Evolutionary conservation across 2,797 vertebrate species (phyloP), one percentile per base, ranked within the genome.

Genomic region (Echiichthys vipera): DNA sequence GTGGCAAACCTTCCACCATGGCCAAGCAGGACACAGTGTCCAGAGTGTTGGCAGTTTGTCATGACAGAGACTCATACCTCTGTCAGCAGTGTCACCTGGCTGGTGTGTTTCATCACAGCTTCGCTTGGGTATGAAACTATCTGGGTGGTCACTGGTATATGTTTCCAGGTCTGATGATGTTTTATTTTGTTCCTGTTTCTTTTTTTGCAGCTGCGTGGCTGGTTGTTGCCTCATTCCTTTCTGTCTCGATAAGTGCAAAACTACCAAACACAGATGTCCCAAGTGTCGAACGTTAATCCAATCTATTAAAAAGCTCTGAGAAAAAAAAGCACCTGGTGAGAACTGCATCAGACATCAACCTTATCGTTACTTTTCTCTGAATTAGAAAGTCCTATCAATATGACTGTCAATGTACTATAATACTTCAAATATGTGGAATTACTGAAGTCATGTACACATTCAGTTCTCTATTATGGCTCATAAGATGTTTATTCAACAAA

Each of bases 221-320:
- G 94, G 94, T 39, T 95, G 94, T 67, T 94, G 94, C 74, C 39
- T 94, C 4, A n/a, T 95, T 67, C 93, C 93, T 5, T 94, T 95
- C 88, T 95, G 90, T 78, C 0, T 76, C 0, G 57, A 88, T 2
- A 24, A 0, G 24, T 91, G 82, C 61, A 95, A 94, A 80, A 80
- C 92, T 1, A 80, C 58, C 10, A 58, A 43, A 17, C 94, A 94
- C 84, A 87, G 25, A 70, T 95, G 94, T 84, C 94, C 94, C 0
- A 91, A 77, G 72, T 95, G 94, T 80, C 88, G 87, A 39, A 47
- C 88, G 2, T 3, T 18, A 7, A 83, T 95, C 25, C 5, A 5
- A 36, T 89, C 55, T 0, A 9, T 88, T 40, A 90, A 84, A 77
- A 88, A 64, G 61, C 65, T 95, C 37, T 94, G 83, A 94, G 55